Conservation (phyloP, 2,113 vertebrate genomes). For the Danio rerio region DNA sequence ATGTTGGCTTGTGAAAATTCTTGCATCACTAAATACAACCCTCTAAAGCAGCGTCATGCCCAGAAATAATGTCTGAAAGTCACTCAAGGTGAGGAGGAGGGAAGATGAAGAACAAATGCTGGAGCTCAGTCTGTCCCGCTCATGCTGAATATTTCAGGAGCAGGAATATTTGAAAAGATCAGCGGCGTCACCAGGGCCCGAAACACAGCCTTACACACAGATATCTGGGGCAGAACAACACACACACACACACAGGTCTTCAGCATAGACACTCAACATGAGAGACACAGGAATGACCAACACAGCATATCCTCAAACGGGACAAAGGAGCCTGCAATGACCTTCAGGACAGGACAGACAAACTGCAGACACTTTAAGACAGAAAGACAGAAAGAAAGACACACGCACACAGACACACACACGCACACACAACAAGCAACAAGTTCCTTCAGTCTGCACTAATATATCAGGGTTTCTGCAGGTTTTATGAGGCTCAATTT, state of each 20-base stretch:
- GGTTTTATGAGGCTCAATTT: too few species aligned
- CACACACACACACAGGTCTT: neutral
- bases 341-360: neutral
- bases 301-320: neutral
- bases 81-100: neutral
- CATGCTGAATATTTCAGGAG: slow-evolving; percentile 70
- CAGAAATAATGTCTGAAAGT: neutral
- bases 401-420: neutral
- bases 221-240: neutral
- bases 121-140: neutral
- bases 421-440: too few species aligned
- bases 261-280: too few species aligned
- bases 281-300: neutral
- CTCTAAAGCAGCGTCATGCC: neutral
- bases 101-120: neutral
- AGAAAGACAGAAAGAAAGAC: too few species aligned
- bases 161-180: slow-evolving; percentile 59
- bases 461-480: too few species aligned
- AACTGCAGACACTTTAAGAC: neutral
- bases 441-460: too few species aligned
- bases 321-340: neutral
- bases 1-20: too few species aligned
- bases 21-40: too few species aligned
- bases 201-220: neutral
- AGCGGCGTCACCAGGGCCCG: neutral